phyloP scores from a whole-genome alignment of 2,113 vertebrate genomes.

The Pomatostomus ruficeps region DNA sequence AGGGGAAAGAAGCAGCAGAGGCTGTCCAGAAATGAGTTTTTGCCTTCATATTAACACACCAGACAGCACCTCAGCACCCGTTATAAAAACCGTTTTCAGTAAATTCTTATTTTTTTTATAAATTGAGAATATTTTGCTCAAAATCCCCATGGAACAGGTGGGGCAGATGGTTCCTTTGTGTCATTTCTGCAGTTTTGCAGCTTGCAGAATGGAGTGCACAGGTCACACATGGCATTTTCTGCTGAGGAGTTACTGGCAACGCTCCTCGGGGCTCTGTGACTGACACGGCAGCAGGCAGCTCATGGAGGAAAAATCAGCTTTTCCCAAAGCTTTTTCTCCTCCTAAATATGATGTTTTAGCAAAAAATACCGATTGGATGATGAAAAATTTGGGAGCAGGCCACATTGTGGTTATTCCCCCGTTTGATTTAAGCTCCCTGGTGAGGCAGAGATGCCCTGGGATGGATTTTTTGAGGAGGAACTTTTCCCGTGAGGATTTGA shows the following conservation, averaged over 20 bases:
- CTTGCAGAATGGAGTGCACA: neutral
- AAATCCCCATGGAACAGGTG: neutral
- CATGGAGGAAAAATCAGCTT: neutral
- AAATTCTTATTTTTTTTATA: neutral
- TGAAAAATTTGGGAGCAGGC: neutral
- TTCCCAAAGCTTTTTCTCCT: neutral
- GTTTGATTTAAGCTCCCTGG: neutral
- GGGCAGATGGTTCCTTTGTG: neutral
- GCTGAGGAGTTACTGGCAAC: neutral
- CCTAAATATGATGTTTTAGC: neutral
- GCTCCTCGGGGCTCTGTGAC: neutral
- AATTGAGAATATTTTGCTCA: neutral
- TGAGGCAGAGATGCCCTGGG: neutral
- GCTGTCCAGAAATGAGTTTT: neutral
- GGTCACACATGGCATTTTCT: neutral
- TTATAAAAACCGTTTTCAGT: neutral
- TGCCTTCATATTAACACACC: rapidly evolving
- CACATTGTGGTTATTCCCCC: neutral
- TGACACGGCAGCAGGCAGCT: neutral
- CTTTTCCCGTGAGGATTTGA: neutral
- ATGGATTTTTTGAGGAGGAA: neutral
- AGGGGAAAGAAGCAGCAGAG: neutral
- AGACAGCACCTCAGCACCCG: neutral
- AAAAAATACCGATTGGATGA: neutral
- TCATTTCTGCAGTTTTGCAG: neutral